Conservation (phyloP, 2,888 invertebrate species). For the Nudaria mundana region DNA sequence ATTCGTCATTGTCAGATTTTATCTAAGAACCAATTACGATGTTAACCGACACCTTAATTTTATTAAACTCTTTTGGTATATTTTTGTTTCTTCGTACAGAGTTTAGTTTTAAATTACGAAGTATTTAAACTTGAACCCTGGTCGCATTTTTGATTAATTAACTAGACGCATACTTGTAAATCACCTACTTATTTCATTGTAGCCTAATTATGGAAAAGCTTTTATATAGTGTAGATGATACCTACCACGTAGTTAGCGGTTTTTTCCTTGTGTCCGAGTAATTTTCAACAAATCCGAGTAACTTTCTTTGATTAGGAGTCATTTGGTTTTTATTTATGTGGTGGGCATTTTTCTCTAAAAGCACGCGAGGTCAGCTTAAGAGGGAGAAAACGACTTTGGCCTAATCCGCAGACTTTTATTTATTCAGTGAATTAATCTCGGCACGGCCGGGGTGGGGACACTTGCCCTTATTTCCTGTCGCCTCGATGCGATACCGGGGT, state of each 20-base stretch:
- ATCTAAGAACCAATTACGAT: constrained; percentile 15
- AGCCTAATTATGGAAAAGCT: too few relatives aligned
- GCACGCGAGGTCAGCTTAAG: constrained; percentile 79
- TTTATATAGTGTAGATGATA: too few relatives aligned
- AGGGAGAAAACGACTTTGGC: constrained; percentile 78
- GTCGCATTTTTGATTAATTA: too few relatives aligned
- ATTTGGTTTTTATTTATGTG: constrained; percentile 72
- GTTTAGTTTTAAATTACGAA: too few relatives aligned
- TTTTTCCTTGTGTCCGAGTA: too few relatives aligned
- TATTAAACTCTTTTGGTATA: constrained; percentile 7
- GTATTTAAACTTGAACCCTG: too few relatives aligned
- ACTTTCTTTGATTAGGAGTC: constrained; percentile 65
- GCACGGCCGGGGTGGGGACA: constrained; percentile 60
- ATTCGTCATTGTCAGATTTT: constrained; percentile 17
- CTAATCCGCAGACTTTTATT: constrained; percentile 82
- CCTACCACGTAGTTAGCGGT: too few relatives aligned
- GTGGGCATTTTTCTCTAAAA: constrained; percentile 75
- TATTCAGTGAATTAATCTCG: constrained; percentile 81
- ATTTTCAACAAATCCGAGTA: too few relatives aligned
- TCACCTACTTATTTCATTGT: too few relatives aligned
- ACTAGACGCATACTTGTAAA: too few relatives aligned
- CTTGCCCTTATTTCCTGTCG: constrained; percentile 68
- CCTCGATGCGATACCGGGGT: constrained; percentile 49
- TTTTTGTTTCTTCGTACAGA: too few relatives aligned
- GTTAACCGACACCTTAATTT: constrained; percentile 4